A percentile compares a stretch with the other conserved stretches of the same genome.
Conservation (phyloP, 2,797 vertebrate species). For the Stomatorhinus walkeri region DNA sequence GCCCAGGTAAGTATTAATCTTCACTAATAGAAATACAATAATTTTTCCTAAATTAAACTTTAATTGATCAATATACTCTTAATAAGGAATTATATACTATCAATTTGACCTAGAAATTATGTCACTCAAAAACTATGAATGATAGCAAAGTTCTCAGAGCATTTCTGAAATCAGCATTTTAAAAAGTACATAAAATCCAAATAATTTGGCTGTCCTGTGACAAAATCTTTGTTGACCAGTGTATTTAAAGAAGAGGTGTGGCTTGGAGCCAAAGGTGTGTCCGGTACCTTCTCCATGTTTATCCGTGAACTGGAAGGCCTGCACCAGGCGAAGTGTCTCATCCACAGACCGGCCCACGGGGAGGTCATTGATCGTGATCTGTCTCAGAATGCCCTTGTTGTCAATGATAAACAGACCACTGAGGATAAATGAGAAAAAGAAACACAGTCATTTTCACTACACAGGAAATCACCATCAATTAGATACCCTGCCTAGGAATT, state of each 20-base stretch:
- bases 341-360: slow-evolving; percentile 91
- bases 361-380: slow-evolving; percentile 97
- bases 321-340: slow-evolving; percentile 87
- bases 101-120: neutral
- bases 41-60: neutral
- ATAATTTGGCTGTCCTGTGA: neutral
- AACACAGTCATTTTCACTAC: neutral
- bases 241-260: neutral
- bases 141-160: neutral
- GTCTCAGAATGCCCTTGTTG: slow-evolving; percentile 81
- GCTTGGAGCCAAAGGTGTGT: neutral
- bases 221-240: neutral
- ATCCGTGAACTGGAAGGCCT: slow-evolving; percentile 98
- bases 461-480: neutral
- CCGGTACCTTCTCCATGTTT: slow-evolving; percentile 88
- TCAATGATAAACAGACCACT: slow-evolving; percentile 97
- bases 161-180: neutral
- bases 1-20: neutral
- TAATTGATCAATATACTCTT: neutral
- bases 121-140: neutral
- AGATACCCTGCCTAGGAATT: neutral
- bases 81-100: neutral
- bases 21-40: neutral
- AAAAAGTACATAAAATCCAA: neutral
- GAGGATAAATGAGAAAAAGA: neutral